Evolutionary conservation across 1,140 invertebrate genomes (phyloP), one percentile per base, ranked within the genome.

Genomic region (Papilio helenus): DNA sequence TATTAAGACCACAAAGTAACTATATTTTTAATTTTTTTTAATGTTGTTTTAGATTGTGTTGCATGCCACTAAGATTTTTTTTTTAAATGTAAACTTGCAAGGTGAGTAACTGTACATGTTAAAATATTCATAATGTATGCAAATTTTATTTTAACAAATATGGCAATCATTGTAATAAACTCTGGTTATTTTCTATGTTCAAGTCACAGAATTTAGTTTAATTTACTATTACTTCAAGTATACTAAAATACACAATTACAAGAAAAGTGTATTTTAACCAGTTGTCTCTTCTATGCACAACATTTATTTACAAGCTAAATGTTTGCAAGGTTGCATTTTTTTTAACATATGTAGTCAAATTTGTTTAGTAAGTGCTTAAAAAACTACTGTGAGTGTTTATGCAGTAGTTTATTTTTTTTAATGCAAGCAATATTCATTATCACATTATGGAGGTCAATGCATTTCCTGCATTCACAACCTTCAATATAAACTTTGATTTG

Each of bases 1-100:
- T 92, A 85, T 89, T 95, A 79, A 92, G 94, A 90, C 94, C 94
- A 91, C 94, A 95, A 92, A 95, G 94, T 95, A 86, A 90, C 16
- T 72, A 23, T 65, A 49, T 81, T 26, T n/a, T 29, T 65, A 65
- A 4, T 65, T 65, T 1, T 55, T 8, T 18, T 9, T 9, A 20
- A 55, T 9, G n/a, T n/a, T 18, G 9, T n/a, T 51, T 18, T 1
- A 18, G 18, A 20, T 9, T 8, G 20, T 20, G 51, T 49, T 55
- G 4, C n/a, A n/a, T 20, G 2, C 46, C 16, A 14, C 16, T 46
- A 46, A 2, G 14, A 14, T 12, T 46, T 49, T 49, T 49, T 49
- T 49, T 49, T 49, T 49, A 4, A 49, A 49, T 18, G 46, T 49
- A 49, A 49, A 49, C 46, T 49, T 49, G 14, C 2, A 14, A 18